These are phyloP conservation scores for Cuniculus paca DNA, from an alignment of 2,797 vertebrate genomes.

Conservation along the genomic window DNA sequence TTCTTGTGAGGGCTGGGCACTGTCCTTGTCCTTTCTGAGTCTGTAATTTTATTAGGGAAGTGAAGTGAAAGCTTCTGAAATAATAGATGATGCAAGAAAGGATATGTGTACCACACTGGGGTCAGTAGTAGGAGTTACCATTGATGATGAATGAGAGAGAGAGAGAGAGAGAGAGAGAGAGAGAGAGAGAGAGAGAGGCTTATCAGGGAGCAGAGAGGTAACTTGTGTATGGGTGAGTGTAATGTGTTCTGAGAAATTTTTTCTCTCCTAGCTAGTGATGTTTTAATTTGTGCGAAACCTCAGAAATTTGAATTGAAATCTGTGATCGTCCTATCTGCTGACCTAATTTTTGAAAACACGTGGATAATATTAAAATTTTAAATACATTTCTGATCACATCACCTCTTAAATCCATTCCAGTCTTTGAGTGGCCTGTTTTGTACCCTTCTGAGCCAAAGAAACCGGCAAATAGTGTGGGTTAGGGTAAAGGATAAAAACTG, in stretches of 20 bases:
- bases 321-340: neutral
- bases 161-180: neutral
- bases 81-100: neutral
- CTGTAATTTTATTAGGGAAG: neutral
- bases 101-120: fast-evolving
- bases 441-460: neutral
- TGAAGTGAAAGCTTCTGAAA: neutral
- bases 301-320: slow-evolving; percentile 14
- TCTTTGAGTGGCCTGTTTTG: neutral
- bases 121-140: neutral
- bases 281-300: slow-evolving; percentile 34
- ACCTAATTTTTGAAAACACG: slow-evolving; percentile 54
- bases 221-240: fast-evolving
- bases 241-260: neutral
- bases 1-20: neutral
- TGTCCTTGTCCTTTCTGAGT: neutral
- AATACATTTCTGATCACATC: neutral
- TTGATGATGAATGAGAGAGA: neutral
- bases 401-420: slow-evolving; percentile 37
- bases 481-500: neutral
- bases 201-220: neutral
- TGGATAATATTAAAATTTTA: neutral
- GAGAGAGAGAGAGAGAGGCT: neutral
- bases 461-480: neutral
- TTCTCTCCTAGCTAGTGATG: neutral